Conservation (phyloP, 2,888 invertebrate species). For the Lepidochrysops patricia region DNA sequence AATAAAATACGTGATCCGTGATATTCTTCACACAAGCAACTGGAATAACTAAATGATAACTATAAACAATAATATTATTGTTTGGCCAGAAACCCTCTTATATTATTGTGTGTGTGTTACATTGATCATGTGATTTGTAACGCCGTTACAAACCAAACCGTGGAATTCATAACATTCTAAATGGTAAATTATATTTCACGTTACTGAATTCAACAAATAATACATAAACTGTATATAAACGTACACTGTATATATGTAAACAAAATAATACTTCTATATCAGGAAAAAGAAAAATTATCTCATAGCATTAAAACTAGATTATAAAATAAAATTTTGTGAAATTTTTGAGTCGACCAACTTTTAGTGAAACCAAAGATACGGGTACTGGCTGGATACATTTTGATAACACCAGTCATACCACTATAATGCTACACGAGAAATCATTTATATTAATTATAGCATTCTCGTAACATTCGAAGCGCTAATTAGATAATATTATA, state of each 20-base stretch:
- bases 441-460: neutral
- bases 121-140: neutral
- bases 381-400: no score
- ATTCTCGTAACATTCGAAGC: neutral
- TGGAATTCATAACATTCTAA: no score
- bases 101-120: neutral
- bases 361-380: neutral
- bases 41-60: no score
- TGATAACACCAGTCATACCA: no score
- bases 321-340: neutral
- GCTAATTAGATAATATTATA: neutral
- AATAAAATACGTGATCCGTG: neutral
- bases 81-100: neutral
- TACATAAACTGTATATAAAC: no score
- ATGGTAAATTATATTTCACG: neutral
- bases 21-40: no score
- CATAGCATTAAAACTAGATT: neutral
- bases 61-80: no score
- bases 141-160: neutral
- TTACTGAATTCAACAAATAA: neutral
- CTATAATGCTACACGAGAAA: no score
- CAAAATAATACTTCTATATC: conserved; percentile 2
- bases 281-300: neutral
- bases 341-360: conserved; percentile 3
- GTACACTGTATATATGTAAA: neutral